These are phyloP conservation scores for Notamacropus eugenii DNA, from an alignment of 2,797 vertebrate species.

Conservation along the genomic window DNA sequence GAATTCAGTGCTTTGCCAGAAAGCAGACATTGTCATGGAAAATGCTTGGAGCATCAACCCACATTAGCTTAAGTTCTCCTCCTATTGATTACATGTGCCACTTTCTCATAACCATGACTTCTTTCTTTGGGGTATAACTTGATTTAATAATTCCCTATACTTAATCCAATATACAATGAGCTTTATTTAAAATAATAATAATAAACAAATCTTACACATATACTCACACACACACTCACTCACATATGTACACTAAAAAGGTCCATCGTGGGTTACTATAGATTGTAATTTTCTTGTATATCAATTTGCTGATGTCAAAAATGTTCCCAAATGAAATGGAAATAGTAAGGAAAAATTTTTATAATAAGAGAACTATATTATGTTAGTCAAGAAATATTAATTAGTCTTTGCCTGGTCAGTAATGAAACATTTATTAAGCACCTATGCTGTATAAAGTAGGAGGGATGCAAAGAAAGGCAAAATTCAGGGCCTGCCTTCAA, in stretches of 20 bases:
- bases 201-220: too few relatives aligned
- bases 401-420: background rate
- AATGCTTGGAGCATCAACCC: conserved; percentile 28
- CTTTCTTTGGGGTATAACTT: conserved; percentile 46
- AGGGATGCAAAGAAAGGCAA: background rate
- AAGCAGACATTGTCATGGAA: conserved; percentile 63
- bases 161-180: conserved; percentile 63
- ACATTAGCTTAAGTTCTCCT: background rate
- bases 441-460: too few relatives aligned
- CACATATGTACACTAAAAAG: too few relatives aligned
- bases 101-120: conserved; percentile 55
- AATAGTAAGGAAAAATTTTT: too few relatives aligned
- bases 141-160: conserved; percentile 71
- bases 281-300: too few relatives aligned
- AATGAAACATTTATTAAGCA: background rate
- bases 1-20: conserved; percentile 50
- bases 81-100: conserved; percentile 72
- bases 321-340: too few relatives aligned
- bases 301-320: too few relatives aligned
- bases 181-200: conserved; percentile 68
- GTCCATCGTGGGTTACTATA: too few relatives aligned
- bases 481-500: background rate
- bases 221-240: too few relatives aligned
- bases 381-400: too few relatives aligned
- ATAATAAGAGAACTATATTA: too few relatives aligned